A percentile compares a stretch with the other conserved stretches of the same genome.
Evolutionary conservation across 2,888 invertebrate species (phyloP).

Genomic region (Leucozona laternaria): DNA sequence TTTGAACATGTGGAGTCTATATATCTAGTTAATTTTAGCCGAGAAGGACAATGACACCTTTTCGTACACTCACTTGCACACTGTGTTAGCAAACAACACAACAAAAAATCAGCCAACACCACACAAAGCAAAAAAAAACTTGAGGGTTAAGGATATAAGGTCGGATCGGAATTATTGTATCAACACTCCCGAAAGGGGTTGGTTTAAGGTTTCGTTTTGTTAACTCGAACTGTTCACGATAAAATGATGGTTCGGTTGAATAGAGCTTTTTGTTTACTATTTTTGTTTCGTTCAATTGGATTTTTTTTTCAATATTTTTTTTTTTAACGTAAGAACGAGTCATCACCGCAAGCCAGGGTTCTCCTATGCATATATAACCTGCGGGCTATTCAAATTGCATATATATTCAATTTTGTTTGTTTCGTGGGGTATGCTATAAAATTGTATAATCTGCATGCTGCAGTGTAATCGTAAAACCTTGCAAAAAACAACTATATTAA

Average conservation of each 20-base stretch:
- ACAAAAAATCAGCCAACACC: conserved; percentile 7
- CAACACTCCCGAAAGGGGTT: conserved; percentile 27
- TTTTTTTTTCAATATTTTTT: conserved; percentile 20
- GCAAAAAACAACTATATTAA: too few relatives aligned
- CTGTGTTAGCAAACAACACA: conserved; percentile 19
- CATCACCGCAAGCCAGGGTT: not conserved
- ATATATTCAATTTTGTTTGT: not conserved
- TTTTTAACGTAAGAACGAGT: not conserved
- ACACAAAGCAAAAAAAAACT: conserved; percentile 12
- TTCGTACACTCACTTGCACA: conserved; percentile 45
- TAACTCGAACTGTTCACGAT: conserved; percentile 63
- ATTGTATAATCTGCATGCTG: too few relatives aligned
- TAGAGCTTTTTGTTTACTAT: conserved; percentile 9
- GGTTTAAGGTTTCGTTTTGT: conserved; percentile 45
- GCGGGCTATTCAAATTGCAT: not conserved
- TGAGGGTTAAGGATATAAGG: conserved; percentile 67
- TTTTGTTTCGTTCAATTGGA: conserved; percentile 36
- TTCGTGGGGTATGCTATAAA: too few relatives aligned
- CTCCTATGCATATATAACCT: not conserved
- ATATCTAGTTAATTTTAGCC: conserved; percentile 59
- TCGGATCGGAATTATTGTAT: conserved; percentile 49
- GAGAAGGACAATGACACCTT: conserved; percentile 71
- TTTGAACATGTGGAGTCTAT: conserved; percentile 47
- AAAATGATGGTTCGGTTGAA: conserved; percentile 15
- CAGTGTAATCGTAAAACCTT: too few relatives aligned